phyloP scores from a whole-genome alignment of 53 echinoderm and acorn worm species.

The Apostichopus leukothele region DNA sequence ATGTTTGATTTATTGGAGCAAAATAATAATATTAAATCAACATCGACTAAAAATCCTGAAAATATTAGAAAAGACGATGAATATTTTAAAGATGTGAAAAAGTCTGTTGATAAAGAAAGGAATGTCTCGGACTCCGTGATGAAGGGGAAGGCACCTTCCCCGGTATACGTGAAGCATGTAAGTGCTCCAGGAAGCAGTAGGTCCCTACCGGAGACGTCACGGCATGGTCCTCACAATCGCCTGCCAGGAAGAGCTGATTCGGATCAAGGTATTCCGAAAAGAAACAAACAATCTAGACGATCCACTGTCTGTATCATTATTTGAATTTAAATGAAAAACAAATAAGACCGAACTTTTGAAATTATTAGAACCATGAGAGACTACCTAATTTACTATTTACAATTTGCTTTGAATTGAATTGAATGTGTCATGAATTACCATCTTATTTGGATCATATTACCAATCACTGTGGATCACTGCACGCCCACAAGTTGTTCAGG shows the following conservation, averaged over 20 bases:
- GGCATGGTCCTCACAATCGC: not conserved
- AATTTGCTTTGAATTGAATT: too few species aligned
- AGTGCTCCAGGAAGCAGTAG: constrained; percentile 25
- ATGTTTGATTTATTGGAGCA: not conserved
- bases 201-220: constrained; percentile 8
- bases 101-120: not conserved
- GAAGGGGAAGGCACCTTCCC: not conserved
- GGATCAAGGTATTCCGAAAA: not conserved
- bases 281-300: constrained; percentile 10
- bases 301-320: not conserved
- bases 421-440: too few species aligned
- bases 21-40: too few species aligned
- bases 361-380: too few species aligned
- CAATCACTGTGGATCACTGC: too few species aligned
- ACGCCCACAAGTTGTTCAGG: too few species aligned
- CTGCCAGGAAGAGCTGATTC: constrained; percentile 17
- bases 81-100: too few species aligned
- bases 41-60: too few species aligned
- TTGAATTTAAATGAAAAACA: not conserved
- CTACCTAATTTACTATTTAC: too few species aligned
- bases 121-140: not conserved
- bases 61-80: too few species aligned
- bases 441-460: too few species aligned
- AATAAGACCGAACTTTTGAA: too few species aligned
- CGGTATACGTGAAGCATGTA: constrained; percentile 4